phyloP scores from a whole-genome alignment of 2,113 vertebrate genomes.

The Apaloderma vittatum region DNA sequence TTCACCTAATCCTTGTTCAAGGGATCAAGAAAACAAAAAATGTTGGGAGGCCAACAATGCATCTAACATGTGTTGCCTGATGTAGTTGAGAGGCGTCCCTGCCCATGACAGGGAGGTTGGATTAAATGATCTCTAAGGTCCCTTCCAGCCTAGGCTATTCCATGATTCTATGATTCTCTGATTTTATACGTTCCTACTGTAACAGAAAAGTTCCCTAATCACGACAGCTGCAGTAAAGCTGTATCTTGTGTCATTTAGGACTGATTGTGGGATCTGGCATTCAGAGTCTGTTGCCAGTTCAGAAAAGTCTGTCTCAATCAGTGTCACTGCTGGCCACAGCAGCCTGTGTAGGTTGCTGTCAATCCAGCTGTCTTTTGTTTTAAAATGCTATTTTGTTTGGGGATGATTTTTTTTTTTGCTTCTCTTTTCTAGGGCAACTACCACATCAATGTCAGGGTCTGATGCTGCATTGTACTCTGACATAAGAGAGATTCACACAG shows the following conservation, averaged over 20 bases:
- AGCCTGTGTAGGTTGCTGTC: slow-evolving; percentile 15
- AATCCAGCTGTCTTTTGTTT: slow-evolving; percentile 57
- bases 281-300: slow-evolving; percentile 53
- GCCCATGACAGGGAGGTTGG: too few species aligned
- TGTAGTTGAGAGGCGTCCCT: too few species aligned
- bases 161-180: too few species aligned
- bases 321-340: slow-evolving; percentile 60
- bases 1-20: neutral
- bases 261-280: slow-evolving; percentile 49
- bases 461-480: neutral
- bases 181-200: neutral
- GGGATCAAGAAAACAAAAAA: neutral
- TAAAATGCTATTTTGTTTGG: slow-evolving; percentile 37
- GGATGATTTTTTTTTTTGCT: neutral
- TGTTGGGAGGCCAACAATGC: neutral
- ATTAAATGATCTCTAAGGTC: too few species aligned
- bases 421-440: slow-evolving; percentile 30
- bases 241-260: slow-evolving; percentile 35
- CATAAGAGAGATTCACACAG: neutral
- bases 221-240: neutral
- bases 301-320: slow-evolving; percentile 56
- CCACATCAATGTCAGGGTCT: slow-evolving; percentile 35
- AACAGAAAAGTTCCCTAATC: slow-evolving; percentile 7
- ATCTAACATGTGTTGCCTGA: too few species aligned
- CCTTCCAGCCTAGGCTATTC: too few species aligned